Conservation (phyloP, 2,797 vertebrate species). For the Lagorchestes hirsutus region DNA sequence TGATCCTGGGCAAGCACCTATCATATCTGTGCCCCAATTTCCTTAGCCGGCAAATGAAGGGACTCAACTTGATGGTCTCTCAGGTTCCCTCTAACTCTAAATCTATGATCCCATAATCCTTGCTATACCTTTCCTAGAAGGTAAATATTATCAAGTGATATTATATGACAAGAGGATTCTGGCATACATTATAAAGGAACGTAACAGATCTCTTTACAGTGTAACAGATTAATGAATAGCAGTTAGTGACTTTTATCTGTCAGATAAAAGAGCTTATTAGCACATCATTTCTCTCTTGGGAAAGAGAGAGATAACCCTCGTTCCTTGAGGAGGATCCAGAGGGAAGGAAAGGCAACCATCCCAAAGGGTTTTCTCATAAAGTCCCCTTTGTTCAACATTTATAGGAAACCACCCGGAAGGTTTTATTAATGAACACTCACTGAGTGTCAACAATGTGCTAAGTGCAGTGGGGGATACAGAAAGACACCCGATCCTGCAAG, state of each 20-base stretch:
- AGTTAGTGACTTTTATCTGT: slow-evolving; percentile 16
- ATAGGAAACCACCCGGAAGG: slow-evolving; percentile 43
- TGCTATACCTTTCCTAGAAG: background rate
- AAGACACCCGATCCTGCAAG: slow-evolving; percentile 32
- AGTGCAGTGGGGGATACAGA: slow-evolving; percentile 45
- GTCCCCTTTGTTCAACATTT: slow-evolving; percentile 45
- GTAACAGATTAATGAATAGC: slow-evolving; percentile 16
- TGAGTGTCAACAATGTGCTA: slow-evolving; percentile 40
- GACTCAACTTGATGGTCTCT: background rate
- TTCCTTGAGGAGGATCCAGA: slow-evolving; percentile 35
- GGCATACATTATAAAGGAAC: background rate
- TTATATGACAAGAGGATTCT: background rate
- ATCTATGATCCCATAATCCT: background rate
- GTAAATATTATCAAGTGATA: background rate
- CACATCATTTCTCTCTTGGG: slow-evolving; percentile 20
- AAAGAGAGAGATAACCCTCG: slow-evolving; percentile 13
- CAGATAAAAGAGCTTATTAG: background rate
- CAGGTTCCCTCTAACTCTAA: background rate
- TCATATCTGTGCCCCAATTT: background rate
- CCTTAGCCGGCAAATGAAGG: background rate
- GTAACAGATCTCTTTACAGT: background rate
- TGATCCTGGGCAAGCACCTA: background rate
- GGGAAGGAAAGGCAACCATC: slow-evolving; percentile 1
- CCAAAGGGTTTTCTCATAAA: background rate
- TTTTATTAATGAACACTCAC: slow-evolving; percentile 43